Conservation (phyloP, 2,113 vertebrate species). For the Ramphastos sulfuratus region DNA sequence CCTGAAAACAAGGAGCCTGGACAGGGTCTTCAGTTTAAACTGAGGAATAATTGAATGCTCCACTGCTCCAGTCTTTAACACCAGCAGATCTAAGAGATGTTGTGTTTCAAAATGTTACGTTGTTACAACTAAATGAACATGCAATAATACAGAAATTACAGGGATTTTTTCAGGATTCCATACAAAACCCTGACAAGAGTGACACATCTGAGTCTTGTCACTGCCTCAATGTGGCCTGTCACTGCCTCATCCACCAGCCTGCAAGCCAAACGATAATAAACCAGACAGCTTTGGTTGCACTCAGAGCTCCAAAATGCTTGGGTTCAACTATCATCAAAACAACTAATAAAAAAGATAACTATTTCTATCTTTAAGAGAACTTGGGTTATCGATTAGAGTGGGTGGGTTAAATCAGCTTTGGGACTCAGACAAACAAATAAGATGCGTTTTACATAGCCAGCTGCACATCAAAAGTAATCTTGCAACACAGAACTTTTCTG, state of each 20-base stretch:
- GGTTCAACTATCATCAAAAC: conserved; percentile 27
- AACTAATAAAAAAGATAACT: conserved; percentile 11
- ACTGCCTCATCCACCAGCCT: neutral
- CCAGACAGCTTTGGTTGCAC: neutral
- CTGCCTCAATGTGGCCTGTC: neutral
- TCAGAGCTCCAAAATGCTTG: neutral
- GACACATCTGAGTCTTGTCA: neutral
- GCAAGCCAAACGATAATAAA: neutral
- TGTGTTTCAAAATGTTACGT: neutral
- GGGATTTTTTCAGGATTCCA: neutral
- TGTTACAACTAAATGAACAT: neutral
- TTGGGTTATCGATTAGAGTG: conserved; percentile 24
- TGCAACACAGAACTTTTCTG: conserved; percentile 67
- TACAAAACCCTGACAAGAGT: neutral
- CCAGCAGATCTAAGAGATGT: neutral
- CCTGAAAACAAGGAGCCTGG: neutral
- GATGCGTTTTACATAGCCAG: conserved; percentile 45
- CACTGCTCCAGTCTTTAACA: neutral
- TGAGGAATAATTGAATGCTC: neutral
- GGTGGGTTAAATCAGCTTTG: conserved; percentile 37
- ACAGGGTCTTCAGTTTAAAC: neutral
- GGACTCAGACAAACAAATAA: conserved; percentile 59
- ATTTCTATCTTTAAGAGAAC: neutral
- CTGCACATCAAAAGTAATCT: conserved; percentile 68
- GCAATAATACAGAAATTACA: neutral